Percentiles rank a stretch among this genome's conserved stretches.
Conservation (phyloP, 2,797 vertebrate genomes). For the Peromyscus aztecus region DNA sequence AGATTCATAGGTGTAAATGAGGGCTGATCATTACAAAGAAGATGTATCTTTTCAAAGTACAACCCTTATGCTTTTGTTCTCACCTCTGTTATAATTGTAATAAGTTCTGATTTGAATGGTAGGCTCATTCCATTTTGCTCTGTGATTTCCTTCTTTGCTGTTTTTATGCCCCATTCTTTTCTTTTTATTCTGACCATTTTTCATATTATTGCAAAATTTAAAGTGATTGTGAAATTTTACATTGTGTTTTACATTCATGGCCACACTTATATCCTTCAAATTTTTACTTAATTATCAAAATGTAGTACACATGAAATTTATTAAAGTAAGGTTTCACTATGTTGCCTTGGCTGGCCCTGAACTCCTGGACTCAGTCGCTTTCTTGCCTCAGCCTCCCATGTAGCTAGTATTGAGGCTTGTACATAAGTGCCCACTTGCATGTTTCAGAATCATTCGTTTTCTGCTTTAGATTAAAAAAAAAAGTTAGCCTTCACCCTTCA, state of each 20-base stretch:
- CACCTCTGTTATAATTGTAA: background rate
- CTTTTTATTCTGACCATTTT: slow-evolving; percentile 13
- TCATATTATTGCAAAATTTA: background rate
- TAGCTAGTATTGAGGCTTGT: background rate
- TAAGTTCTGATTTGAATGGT: background rate
- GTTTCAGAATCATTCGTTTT: slow-evolving; percentile 3
- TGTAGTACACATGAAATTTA: background rate
- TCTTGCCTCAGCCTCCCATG: background rate
- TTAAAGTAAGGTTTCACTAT: background rate
- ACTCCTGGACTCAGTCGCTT: background rate
- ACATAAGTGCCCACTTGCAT: background rate
- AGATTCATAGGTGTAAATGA: background rate
- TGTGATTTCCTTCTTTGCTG: background rate
- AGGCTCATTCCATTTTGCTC: background rate
- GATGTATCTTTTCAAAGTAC: background rate
- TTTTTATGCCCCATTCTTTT: background rate
- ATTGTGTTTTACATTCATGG: background rate
- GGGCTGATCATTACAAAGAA: background rate
- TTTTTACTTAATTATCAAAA: slow-evolving; percentile 4
- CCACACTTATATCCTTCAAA: background rate
- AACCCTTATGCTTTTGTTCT: background rate
- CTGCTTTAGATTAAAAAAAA: background rate
- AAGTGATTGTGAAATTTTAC: slow-evolving; percentile 28
- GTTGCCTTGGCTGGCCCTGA: background rate
- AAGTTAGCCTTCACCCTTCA: background rate